Conservation (phyloP, 2,113 vertebrate genomes). For the Chinchilla lanigera region DNA sequence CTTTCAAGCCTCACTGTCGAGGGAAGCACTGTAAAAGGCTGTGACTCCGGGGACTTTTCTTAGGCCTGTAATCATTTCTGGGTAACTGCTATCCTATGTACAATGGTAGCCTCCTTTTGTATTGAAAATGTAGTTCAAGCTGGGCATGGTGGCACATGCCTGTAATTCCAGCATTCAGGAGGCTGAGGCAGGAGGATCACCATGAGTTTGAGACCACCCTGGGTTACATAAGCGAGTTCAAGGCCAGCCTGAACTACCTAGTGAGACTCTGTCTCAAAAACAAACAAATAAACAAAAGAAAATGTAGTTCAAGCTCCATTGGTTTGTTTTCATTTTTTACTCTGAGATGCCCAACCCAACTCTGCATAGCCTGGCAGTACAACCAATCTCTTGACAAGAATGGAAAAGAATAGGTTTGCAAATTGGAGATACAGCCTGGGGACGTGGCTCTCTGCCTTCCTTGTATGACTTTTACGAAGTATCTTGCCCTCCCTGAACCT, state of each 20-base stretch:
- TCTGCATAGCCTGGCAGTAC: not conserved
- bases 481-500: not conserved
- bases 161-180: no score
- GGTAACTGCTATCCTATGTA: not conserved
- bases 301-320: conserved; percentile 26
- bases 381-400: not conserved
- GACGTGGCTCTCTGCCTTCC: not conserved
- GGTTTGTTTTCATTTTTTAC: not conserved
- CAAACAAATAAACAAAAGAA: not conserved
- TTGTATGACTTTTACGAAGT: not conserved
- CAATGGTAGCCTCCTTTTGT: not conserved
- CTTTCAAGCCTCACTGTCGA: not conserved
- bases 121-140: conserved; percentile 38
- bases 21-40: conserved; percentile 40
- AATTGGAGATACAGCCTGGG: accelerated
- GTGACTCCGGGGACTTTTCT: not conserved
- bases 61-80: conserved; percentile 5
- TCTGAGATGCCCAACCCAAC: not conserved
- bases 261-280: not conserved
- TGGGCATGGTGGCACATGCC: not conserved
- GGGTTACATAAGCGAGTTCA: not conserved
- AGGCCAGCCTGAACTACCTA: not conserved
- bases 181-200: no score
- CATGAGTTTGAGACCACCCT: not conserved
- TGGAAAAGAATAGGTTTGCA: not conserved